These are phyloP conservation scores for Pseudoatta argentina DNA, from an alignment of 1,140 invertebrate genomes.

Conservation along the genomic window DNA sequence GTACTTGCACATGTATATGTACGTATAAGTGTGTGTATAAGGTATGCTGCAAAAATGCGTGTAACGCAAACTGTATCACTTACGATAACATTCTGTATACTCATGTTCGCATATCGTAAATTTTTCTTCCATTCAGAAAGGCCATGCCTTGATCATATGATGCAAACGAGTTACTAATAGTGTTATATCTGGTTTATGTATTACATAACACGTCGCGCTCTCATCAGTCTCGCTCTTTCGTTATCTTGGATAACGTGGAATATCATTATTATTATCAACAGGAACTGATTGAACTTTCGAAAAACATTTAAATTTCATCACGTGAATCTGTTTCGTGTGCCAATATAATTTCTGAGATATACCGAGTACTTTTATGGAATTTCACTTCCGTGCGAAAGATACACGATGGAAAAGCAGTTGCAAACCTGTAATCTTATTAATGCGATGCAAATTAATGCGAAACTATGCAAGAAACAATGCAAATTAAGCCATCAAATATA, in stretches of 20 bases:
- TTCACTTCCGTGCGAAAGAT: background rate
- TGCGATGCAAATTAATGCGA: slow-evolving; percentile 5
- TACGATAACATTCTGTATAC: background rate
- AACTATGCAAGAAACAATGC: too few species aligned
- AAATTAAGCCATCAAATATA: background rate
- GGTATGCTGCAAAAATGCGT: background rate
- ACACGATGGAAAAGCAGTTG: background rate
- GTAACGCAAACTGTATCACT: background rate
- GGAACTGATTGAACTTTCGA: background rate
- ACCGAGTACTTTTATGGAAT: background rate
- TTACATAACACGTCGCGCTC: background rate
- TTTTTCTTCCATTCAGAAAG: background rate
- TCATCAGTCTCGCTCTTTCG: background rate
- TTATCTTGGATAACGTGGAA: background rate
- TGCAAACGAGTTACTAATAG: slow-evolving; percentile 2
- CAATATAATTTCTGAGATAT: background rate
- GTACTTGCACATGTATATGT: too few species aligned
- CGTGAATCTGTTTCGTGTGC: background rate
- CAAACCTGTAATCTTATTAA: background rate
- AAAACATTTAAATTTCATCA: background rate
- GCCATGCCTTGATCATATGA: background rate
- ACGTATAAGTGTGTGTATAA: background rate
- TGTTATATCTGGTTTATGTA: background rate
- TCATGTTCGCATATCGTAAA: background rate
- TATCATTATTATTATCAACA: background rate